Conservation (phyloP, 53 echinoderm and acorn worm genomes). For the Henricia sp. region DNA sequence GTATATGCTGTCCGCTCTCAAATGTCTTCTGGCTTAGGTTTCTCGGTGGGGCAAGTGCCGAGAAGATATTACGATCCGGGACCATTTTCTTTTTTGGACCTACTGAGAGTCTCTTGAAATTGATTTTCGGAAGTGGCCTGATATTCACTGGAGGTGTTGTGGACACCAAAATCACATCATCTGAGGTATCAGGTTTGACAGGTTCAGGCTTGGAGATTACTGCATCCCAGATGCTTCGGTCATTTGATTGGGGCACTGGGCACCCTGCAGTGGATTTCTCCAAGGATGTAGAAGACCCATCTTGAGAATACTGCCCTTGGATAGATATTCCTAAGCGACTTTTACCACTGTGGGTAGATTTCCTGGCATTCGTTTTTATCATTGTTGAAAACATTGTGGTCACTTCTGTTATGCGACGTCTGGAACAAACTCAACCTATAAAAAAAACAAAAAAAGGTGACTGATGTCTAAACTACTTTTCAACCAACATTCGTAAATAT, state of each 20-base stretch:
- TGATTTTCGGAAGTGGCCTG: background rate
- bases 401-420: no score
- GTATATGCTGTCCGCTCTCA: background rate
- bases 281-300: no score
- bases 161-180: conserved; percentile 23
- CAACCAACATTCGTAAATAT: no score
- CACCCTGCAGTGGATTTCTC: background rate
- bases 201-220: conserved; percentile 21
- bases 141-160: background rate
- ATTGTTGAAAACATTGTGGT: conserved; percentile 26
- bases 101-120: background rate
- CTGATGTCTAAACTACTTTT: no score
- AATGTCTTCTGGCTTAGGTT: background rate
- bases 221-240: conserved; percentile 40
- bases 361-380: conserved; percentile 49
- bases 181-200: background rate
- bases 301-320: conserved; percentile 11
- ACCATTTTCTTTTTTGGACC: background rate
- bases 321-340: conserved; percentile 1
- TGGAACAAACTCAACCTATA: no score
- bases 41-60: conserved; percentile 2
- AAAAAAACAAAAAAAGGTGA: no score
- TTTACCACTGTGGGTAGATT: conserved; percentile 61
- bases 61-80: conserved; percentile 39
- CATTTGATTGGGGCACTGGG: background rate